Evolutionary conservation across 2,797 vertebrate genomes (phyloP).

Genomic region (Characodon lateralis): DNA sequence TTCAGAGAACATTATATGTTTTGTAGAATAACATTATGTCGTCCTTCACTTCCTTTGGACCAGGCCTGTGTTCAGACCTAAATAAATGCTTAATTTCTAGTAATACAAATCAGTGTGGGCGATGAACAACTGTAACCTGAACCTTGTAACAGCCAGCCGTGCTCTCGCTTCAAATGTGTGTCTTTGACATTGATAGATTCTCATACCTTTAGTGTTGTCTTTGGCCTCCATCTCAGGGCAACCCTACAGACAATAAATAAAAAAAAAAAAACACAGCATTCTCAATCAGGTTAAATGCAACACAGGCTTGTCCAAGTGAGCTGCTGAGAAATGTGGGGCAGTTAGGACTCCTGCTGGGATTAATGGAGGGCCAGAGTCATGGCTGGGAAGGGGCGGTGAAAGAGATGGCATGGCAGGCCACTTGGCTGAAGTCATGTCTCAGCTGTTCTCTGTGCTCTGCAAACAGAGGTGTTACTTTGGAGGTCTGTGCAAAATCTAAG

Average conservation of each 20-base stretch:
- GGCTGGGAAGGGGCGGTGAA: slow-evolving; percentile 34
- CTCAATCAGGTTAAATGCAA: slow-evolving; percentile 1
- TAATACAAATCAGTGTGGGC: not conserved
- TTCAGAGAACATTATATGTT: not conserved
- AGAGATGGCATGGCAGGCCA: slow-evolving; percentile 36
- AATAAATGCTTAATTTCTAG: not conserved
- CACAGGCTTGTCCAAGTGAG: slow-evolving; percentile 18
- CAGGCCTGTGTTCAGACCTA: not conserved
- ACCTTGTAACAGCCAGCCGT: slow-evolving; percentile 7
- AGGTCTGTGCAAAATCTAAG: slow-evolving; percentile 14
- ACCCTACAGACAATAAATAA: not conserved
- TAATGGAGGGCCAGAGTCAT: slow-evolving; percentile 42
- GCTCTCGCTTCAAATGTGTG: slow-evolving; percentile 5
- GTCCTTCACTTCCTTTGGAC: slow-evolving; percentile 13
- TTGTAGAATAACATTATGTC: not conserved
- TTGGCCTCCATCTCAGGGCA: not conserved
- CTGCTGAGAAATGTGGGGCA: slow-evolving; percentile 34
- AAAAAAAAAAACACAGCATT: not conserved
- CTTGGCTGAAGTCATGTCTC: slow-evolving; percentile 45
- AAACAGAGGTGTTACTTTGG: slow-evolving; percentile 22
- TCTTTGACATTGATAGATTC: slow-evolving; percentile 2
- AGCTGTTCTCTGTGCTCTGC: slow-evolving; percentile 51
- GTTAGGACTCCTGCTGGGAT: slow-evolving; percentile 27
- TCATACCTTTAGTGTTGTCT: not conserved
- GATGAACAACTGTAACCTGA: not conserved